Percentiles rank a stretch among this genome's conserved stretches.
These are phyloP conservation scores for Casuarius casuarius DNA, from an alignment of 2,113 vertebrate species.

Conservation along the genomic window DNA sequence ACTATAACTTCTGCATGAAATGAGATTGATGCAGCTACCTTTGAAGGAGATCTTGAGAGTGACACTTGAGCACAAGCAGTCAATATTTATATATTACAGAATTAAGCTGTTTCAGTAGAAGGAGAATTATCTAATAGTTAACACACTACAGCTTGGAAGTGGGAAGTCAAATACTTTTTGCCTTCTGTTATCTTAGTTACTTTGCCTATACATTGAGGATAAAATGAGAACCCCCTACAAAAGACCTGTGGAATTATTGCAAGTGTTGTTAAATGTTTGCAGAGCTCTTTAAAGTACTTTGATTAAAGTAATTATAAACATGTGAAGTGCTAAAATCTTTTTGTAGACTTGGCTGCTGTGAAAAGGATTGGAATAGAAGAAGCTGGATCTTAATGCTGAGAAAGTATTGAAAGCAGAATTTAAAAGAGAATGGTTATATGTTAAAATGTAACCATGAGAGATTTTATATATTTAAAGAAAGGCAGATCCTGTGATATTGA, in stretches of 20 bases:
- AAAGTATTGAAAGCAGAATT: constrained; percentile 15
- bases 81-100: constrained; percentile 42
- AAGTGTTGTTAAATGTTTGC: constrained; percentile 47
- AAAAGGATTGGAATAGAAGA: constrained; percentile 31
- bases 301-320: constrained; percentile 18
- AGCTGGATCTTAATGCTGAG: neutral
- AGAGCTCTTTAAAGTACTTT: constrained; percentile 17
- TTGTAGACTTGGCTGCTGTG: constrained; percentile 29
- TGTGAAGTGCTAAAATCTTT: constrained; percentile 49
- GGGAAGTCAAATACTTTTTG: constrained; percentile 59
- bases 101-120: neutral
- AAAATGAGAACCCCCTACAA: constrained; percentile 30
- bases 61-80: neutral
- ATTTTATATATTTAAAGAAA: constrained; percentile 21
- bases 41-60: neutral
- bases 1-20: neutral
- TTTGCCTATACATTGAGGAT: constrained; percentile 2
- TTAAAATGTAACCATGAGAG: neutral
- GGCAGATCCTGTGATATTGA: constrained; percentile 3
- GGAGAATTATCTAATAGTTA: constrained; percentile 50
- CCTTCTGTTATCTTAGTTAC: constrained; percentile 64
- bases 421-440: neutral
- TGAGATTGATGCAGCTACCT: neutral
- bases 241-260: constrained; percentile 19
- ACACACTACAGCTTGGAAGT: constrained; percentile 53